These are phyloP conservation scores for Patiria pectinifera DNA, from an alignment of 53 echinoderm and acorn worm species.

Conservation along the genomic window DNA sequence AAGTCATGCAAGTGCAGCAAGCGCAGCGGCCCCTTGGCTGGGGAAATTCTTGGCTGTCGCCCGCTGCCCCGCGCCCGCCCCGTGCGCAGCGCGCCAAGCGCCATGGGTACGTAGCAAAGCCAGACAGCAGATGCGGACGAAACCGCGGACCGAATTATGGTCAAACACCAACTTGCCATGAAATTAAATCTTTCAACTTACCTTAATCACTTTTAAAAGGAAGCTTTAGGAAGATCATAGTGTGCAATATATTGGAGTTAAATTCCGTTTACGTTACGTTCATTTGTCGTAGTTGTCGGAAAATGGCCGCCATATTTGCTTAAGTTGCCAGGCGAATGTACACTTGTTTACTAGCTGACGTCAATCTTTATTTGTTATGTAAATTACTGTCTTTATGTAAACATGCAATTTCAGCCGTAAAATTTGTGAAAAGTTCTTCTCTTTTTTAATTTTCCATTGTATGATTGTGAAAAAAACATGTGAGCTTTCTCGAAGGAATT, in stretches of 20 bases:
- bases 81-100: no score
- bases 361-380: constrained; percentile 72
- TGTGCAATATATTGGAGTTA: not conserved
- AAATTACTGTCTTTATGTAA: constrained; percentile 25
- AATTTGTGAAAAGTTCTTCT: not conserved
- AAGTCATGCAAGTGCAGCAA: no score
- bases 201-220: not conserved
- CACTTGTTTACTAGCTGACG: constrained; percentile 76
- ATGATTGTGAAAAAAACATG: not conserved
- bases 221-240: not conserved
- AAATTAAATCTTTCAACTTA: no score
- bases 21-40: no score
- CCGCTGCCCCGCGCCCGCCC: no score
- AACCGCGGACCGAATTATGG: no score
- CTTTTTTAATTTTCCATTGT: not conserved
- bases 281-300: not conserved
- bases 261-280: not conserved
- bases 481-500: not conserved
- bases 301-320: constrained; percentile 24
- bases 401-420: not conserved
- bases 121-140: no score
- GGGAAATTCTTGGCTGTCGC: no score
- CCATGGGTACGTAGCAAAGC: no score
- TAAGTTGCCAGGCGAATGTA: constrained; percentile 74
- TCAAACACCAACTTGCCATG: no score